Conservation (phyloP, 2,113 vertebrate genomes). For the Calypte anna region DNA sequence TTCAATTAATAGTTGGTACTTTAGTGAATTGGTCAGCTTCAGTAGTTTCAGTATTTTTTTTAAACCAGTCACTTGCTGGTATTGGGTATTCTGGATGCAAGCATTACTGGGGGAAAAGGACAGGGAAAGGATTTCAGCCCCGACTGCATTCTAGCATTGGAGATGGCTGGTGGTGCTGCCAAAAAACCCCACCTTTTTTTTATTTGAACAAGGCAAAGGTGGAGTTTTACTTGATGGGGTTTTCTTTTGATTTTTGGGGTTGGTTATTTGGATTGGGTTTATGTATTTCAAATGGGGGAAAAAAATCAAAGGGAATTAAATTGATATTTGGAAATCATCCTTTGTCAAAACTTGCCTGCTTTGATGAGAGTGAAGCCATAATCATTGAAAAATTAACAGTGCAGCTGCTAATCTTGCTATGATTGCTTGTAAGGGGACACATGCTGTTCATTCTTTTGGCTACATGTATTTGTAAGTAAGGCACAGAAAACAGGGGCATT, state of each 20-base stretch:
- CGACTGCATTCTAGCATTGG: not conserved
- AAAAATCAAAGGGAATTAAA: constrained; percentile 17
- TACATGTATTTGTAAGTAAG: constrained; percentile 60
- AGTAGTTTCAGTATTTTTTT: not conserved
- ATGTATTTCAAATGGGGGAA: not conserved
- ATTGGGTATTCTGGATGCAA: not conserved
- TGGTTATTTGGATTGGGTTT: not conserved
- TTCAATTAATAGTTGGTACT: not conserved
- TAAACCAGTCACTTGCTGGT: not conserved
- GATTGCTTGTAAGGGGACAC: constrained; percentile 53
- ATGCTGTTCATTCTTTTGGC: constrained; percentile 61
- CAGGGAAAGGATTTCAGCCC: not conserved
- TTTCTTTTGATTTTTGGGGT: not conserved
- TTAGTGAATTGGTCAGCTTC: not conserved
- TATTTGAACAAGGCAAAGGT: not conserved
- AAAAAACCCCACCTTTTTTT: not conserved
- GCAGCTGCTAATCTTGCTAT: constrained; percentile 70
- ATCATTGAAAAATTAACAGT: constrained; percentile 55
- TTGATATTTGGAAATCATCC: constrained; percentile 3
- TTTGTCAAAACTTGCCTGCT: constrained; percentile 44
- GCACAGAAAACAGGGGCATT: constrained; percentile 53
- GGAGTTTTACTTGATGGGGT: accelerated
- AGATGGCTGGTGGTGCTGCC: not conserved
- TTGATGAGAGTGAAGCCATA: constrained; percentile 36
- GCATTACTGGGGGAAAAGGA: not conserved